These are phyloP conservation scores for Platichthys stellatus DNA, from an alignment of 2,113 vertebrate genomes.

Conservation along the genomic window DNA sequence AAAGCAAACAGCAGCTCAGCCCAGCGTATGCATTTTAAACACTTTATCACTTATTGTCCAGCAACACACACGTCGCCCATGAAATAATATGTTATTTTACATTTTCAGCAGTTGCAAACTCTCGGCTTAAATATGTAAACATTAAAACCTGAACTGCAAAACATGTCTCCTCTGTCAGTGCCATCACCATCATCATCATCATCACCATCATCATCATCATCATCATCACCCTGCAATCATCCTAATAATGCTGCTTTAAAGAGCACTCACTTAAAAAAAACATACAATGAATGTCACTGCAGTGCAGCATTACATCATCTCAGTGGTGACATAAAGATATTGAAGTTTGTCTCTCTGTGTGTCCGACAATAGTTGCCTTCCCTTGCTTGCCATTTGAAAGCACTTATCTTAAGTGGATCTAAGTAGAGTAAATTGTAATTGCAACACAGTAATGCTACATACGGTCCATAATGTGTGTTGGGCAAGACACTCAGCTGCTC, in stretches of 20 bases:
- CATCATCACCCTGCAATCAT: slow-evolving; percentile 13
- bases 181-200: background rate
- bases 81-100: slow-evolving; percentile 63
- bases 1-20: slow-evolving; percentile 68
- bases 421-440: slow-evolving; percentile 75
- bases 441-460: slow-evolving; percentile 67
- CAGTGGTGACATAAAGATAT: slow-evolving; percentile 10
- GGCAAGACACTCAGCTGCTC: slow-evolving; percentile 48
- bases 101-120: slow-evolving; percentile 45
- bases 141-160: slow-evolving; percentile 43
- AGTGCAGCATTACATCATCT: slow-evolving; percentile 37
- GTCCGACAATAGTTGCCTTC: slow-evolving; percentile 65
- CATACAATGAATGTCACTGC: slow-evolving; percentile 37
- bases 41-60: slow-evolving; percentile 57
- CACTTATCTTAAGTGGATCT: slow-evolving; percentile 78
- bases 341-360: slow-evolving; percentile 53
- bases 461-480: slow-evolving; percentile 56
- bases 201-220: slow-evolving; percentile 5
- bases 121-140: slow-evolving; percentile 34
- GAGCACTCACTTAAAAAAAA: slow-evolving; percentile 30
- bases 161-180: slow-evolving; percentile 2
- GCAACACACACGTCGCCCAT: slow-evolving; percentile 26
- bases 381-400: slow-evolving; percentile 72
- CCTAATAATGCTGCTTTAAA: slow-evolving; percentile 41
- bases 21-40: slow-evolving; percentile 70